Percentiles rank a stretch among this genome's conserved stretches.
Conservation (phyloP, 2,113 vertebrate genomes). For the Oxygymnocypris stewartii region DNA sequence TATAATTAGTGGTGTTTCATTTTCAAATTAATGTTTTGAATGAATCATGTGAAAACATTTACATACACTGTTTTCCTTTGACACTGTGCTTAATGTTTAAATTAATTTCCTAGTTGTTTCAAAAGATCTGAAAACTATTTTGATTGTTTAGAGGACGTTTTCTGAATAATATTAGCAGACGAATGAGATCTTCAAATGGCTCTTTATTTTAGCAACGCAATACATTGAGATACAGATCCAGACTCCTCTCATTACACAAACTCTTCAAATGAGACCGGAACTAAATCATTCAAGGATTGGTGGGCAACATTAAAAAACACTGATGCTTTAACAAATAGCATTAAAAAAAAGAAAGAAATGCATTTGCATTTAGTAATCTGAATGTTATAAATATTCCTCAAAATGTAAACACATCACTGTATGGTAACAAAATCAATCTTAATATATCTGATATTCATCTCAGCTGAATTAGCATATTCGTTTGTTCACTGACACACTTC, state of each 20-base stretch:
- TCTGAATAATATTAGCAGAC: not conserved
- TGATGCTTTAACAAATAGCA: not conserved
- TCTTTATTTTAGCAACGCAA: not conserved
- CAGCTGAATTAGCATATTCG: not conserved
- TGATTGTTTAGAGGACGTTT: no score
- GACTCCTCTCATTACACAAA: not conserved
- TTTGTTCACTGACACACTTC: not conserved
- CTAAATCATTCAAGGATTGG: not conserved
- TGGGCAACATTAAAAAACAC: not conserved
- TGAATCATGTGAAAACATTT: no score
- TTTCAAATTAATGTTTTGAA: no score
- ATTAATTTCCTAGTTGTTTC: no score
- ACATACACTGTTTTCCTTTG: no score
- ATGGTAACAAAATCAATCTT: not conserved
- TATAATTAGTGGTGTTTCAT: no score
- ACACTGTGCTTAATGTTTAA: no score
- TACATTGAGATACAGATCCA: slow-evolving; percentile 15
- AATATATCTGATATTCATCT: not conserved
- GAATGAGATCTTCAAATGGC: not conserved
- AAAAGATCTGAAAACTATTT: no score
- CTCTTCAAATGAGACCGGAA: not conserved
- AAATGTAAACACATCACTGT: slow-evolving; percentile 34
- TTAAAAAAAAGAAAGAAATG: slow-evolving; percentile 18
- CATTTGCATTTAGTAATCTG: not conserved
- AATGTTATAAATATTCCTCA: slow-evolving; percentile 42